Conservation (phyloP, 1,140 invertebrate genomes). For the Atta colombica region DNA sequence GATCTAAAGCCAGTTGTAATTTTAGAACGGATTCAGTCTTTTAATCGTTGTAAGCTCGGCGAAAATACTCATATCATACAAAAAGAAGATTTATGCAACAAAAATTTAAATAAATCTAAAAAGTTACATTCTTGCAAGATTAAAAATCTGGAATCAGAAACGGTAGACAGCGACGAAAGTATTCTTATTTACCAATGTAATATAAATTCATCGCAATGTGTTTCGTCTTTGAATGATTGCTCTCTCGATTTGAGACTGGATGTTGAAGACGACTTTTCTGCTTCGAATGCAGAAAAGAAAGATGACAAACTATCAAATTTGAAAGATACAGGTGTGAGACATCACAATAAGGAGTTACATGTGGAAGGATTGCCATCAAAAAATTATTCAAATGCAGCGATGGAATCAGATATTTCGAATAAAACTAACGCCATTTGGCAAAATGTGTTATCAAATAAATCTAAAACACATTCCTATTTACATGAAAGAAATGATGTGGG, state of each 20-base stretch:
- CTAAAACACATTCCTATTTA: background rate
- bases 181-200: constrained; percentile 68
- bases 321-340: background rate
- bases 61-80: background rate
- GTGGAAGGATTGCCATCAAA: background rate
- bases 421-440: background rate
- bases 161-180: constrained; percentile 64
- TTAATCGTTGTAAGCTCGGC: background rate
- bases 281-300: background rate
- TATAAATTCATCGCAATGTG: background rate
- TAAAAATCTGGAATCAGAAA: constrained; percentile 7
- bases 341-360: background rate
- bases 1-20: constrained; percentile 28
- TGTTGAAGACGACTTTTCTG: background rate
- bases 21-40: constrained; percentile 5
- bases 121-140: background rate
- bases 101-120: background rate
- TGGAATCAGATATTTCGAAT: background rate
- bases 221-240: background rate
- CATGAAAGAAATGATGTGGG: background rate
- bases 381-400: background rate
- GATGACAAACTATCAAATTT: background rate
- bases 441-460: background rate
- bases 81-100: background rate
- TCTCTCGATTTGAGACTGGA: background rate